A percentile compares a stretch with the other conserved stretches of the same genome.
phyloP scores from a whole-genome alignment of 1,140 invertebrate species.

The Caenorhabditis tropicalis region DNA sequence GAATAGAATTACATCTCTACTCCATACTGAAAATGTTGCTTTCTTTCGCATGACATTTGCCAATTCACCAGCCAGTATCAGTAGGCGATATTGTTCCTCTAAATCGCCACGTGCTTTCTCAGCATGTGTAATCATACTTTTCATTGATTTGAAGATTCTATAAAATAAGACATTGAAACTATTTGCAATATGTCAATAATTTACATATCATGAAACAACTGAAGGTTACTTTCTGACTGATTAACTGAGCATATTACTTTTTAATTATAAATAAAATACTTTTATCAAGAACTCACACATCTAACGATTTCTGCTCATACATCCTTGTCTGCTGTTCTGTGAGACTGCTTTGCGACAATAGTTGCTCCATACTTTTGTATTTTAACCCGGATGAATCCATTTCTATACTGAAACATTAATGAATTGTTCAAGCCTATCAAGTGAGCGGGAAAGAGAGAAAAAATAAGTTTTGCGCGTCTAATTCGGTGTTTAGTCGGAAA shows the following conservation, averaged over 20 bases:
- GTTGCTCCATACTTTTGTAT: background rate
- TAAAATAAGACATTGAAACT: background rate
- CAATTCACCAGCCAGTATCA: background rate
- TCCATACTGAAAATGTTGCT: background rate
- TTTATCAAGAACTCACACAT: background rate
- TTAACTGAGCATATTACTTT: too few species aligned
- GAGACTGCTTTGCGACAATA: background rate
- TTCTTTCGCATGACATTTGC: background rate
- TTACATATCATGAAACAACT: too few species aligned
- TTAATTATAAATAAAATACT: background rate
- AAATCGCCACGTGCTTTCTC: background rate
- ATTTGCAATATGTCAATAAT: too few species aligned
- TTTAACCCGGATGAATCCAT: background rate
- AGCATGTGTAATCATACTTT: background rate
- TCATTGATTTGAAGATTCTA: background rate
- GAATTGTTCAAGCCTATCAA: background rate
- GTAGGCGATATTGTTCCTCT: background rate
- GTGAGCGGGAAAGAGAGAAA: too few species aligned
- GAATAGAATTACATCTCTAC: background rate
- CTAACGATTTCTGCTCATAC: background rate
- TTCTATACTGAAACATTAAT: background rate
- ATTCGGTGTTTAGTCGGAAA: background rate
- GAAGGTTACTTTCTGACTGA: too few species aligned
- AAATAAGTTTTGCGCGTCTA: background rate
- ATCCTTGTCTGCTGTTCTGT: background rate